phyloP scores from a whole-genome alignment of 2,113 vertebrate genomes.

The Callorhinus ursinus region DNA sequence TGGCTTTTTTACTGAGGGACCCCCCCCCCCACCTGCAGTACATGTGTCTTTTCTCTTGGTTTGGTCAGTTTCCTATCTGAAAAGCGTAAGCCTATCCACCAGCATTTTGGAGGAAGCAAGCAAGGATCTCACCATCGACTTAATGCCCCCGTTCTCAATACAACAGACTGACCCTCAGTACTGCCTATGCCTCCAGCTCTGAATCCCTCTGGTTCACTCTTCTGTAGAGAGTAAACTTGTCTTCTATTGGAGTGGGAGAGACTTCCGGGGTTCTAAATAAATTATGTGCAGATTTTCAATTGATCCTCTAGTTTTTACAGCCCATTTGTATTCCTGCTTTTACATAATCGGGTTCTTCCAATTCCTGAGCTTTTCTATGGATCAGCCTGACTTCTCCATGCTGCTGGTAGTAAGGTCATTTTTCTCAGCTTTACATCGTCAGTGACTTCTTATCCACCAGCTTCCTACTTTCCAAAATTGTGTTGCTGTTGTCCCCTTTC shows the following conservation, averaged over 20 bases:
- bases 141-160: background rate
- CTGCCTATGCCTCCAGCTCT: background rate
- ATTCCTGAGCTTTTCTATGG: background rate
- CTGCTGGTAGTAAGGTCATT: background rate
- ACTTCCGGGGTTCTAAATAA: background rate
- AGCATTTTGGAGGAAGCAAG: background rate
- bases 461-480: background rate
- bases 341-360: rapidly evolving
- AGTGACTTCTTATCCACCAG: background rate
- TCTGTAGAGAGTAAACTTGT: background rate
- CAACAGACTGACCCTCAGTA: background rate
- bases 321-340: background rate
- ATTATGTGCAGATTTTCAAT: background rate
- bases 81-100: background rate
- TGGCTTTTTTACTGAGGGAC: background rate
- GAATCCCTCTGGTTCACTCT: background rate
- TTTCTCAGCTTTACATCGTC: background rate
- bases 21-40: no score
- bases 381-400: background rate
- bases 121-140: background rate
- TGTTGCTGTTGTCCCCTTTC: background rate
- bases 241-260: background rate
- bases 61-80: background rate
- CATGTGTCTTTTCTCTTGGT: background rate
- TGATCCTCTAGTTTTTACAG: background rate